Base-by-base conservation (phyloP, 2,113 vertebrate genomes). In the Silurus glanis region DNA sequence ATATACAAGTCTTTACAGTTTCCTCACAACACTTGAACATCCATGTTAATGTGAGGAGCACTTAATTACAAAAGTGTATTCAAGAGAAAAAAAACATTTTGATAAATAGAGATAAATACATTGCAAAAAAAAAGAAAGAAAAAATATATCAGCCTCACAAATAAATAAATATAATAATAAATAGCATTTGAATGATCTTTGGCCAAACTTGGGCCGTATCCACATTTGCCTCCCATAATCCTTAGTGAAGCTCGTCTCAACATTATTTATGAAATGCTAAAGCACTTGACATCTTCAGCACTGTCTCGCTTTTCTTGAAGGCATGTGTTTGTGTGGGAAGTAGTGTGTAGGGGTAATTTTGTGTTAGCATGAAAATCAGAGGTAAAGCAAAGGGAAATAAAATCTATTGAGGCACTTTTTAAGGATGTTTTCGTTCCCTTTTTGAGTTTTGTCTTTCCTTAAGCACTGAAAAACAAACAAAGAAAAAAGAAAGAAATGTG, bases 51-150 rank as follows among this genome's bases (percentile, higher is more conserved):
- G 89, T 90, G 93, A 93, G 91, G 90, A 91, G 89, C 85, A 45
- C 86, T 88, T 92, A 94, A 91, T 95, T 95, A 95, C 91, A 79
- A 94, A 95, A 91, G 94, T 92, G 92, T 94, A 87, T 93, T 89
- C 87, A 93, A 93, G 86, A 87, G 93, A 94, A 90, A 93, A 87
- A 93, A 94, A 89, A 89, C 91, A 82, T 80, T 76, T 89, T 92
- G 90, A 94, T 95, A 95, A 94, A 95, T 95, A 94, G 88, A 94
- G 89, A 95, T 95, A 95, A 95, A 95, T 95, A 95, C 88, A 92
- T 91, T 2, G 37, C 91, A 92, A 93, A 78, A 89, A 89, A 58
- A 56, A 56, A 78, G 5, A 19, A 79, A 76, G n/a, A 75, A 28
- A 88, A 91, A 90, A 88, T 37, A 37, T 37, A 58, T 0, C 58